phyloP scores from a whole-genome alignment of 2,113 vertebrate genomes.

The Platysternon megacephalum region DNA sequence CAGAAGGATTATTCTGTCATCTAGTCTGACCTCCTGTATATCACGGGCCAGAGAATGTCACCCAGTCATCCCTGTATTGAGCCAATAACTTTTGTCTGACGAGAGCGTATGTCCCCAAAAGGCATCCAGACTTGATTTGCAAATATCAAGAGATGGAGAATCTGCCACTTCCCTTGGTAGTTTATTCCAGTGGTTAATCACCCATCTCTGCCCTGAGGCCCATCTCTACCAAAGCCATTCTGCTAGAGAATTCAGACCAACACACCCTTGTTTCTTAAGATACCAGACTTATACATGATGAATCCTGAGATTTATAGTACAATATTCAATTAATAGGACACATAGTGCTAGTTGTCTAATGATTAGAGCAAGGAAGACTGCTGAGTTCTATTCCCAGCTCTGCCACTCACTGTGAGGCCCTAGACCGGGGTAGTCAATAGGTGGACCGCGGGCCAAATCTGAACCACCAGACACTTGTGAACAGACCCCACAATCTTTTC shows the following conservation, averaged over 20 bases:
- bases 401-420: not conserved
- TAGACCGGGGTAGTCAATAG: no score
- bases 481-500: no score
- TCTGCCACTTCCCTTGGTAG: not conserved
- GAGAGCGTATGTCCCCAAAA: not conserved
- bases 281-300: not conserved
- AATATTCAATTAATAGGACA: not conserved
- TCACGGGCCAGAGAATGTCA: not conserved
- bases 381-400: not conserved
- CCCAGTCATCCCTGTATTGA: not conserved
- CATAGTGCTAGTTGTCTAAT: not conserved
- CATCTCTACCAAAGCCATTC: not conserved
- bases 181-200: accelerated
- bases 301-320: not conserved
- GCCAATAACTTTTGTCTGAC: not conserved
- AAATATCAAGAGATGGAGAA: not conserved
- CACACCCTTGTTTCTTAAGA: accelerated
- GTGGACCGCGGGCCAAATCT: no score
- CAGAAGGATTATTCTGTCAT: not conserved
- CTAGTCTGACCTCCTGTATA: not conserved
- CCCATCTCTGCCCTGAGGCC: not conserved
- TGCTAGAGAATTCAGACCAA: not conserved
- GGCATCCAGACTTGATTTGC: accelerated
- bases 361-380: not conserved
- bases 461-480: no score